phyloP scores from a whole-genome alignment of 2,797 vertebrate genomes.

The Coluber constrictor region DNA sequence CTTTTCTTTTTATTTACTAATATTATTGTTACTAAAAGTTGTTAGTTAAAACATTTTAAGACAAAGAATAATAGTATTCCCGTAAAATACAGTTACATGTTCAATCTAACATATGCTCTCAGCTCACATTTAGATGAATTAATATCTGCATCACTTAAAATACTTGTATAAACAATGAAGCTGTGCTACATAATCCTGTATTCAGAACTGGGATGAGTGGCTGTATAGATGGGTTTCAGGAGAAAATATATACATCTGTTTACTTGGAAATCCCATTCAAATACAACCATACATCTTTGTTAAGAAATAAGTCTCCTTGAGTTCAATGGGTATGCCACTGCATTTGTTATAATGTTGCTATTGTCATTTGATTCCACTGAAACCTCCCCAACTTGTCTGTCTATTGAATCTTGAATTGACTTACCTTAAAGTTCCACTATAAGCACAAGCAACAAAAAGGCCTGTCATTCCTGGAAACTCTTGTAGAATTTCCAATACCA shows the following conservation, averaged over 20 bases:
- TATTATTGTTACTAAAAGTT: background rate
- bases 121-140: background rate
- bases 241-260: background rate
- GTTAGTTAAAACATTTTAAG: background rate
- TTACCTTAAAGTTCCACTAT: constrained; percentile 90
- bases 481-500: constrained; percentile 86
- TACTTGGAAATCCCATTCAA: background rate
- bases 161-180: background rate
- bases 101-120: background rate
- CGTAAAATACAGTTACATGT: background rate
- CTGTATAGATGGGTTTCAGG: background rate
- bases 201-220: background rate
- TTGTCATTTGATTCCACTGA: background rate
- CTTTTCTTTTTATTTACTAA: background rate
- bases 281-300: background rate
- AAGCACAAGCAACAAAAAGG: constrained; percentile 82
- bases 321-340: background rate
- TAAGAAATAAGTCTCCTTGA: background rate
- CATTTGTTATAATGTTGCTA: background rate
- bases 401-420: constrained; percentile 8
- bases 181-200: background rate
- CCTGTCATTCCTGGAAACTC: constrained; percentile 88
- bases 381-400: background rate
- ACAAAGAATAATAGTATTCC: background rate
- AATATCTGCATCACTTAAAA: background rate